Evolutionary conservation across 2,888 invertebrate genomes (phyloP).

Genomic region (Pimpla rufipes): DNA sequence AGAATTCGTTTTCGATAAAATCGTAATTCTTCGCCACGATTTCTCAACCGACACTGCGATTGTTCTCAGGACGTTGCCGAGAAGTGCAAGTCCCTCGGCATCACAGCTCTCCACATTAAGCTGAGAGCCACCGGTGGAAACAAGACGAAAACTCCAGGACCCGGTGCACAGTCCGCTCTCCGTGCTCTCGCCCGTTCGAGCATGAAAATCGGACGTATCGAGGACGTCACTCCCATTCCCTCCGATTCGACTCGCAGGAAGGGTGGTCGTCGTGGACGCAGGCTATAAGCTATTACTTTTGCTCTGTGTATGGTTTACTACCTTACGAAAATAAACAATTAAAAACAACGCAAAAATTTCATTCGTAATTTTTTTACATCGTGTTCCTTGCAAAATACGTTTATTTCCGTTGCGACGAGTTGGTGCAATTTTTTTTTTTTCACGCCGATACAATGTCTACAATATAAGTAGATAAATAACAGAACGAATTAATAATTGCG

Average conservation of each 20-base stretch:
- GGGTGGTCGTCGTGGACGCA: constrained; percentile 99
- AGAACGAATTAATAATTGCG: not conserved
- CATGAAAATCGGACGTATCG: constrained; percentile 99
- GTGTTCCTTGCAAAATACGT: not conserved
- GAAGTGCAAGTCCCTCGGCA: constrained; percentile 98
- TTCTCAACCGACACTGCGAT: not conserved
- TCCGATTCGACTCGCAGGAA: constrained; percentile 99
- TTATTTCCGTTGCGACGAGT: not conserved
- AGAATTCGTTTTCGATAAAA: not conserved
- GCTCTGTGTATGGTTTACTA: constrained; percentile 68
- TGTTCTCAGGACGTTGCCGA: constrained; percentile 96
- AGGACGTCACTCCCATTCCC: constrained; percentile 99
- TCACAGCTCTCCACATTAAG: constrained; percentile 99
- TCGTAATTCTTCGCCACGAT: not conserved
- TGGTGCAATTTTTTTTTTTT: not conserved
- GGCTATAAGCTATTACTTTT: constrained; percentile 92
- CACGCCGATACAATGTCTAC: not conserved
- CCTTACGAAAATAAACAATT: constrained; percentile 63
- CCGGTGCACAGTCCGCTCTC: constrained; percentile 99
- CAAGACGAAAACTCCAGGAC: constrained; percentile 99
- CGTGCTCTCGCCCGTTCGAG: constrained; percentile 99
- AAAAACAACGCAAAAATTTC: constrained; percentile 54
- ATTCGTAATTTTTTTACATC: constrained; percentile 15
- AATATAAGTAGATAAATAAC: not conserved
- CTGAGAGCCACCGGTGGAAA: constrained; percentile 99